Evolutionary conservation across 2,797 vertebrate genomes (phyloP).

Genomic region (Knipowitschia caucasica): DNA sequence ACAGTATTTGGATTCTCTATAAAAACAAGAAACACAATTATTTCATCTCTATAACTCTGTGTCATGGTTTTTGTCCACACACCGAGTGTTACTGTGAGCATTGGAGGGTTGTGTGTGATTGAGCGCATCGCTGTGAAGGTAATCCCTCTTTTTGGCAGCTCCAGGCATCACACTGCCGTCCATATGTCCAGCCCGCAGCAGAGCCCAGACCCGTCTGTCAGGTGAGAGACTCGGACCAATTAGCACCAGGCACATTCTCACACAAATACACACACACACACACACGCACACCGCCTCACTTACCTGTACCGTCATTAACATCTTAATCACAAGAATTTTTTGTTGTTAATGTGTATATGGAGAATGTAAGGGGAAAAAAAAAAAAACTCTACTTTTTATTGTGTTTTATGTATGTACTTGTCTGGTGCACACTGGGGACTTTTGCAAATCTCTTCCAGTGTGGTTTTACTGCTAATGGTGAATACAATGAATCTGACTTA

Average conservation of each 20-base stretch:
- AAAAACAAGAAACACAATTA: too few species aligned
- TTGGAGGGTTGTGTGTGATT: slow-evolving; percentile 44
- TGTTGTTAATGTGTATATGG: too few species aligned
- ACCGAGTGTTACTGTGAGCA: not conserved
- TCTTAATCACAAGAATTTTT: not conserved
- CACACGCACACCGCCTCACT: slow-evolving; percentile 19
- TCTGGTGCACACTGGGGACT: too few species aligned
- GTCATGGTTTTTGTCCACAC: not conserved
- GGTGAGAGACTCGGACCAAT: slow-evolving; percentile 66
- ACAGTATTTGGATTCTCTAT: too few species aligned
- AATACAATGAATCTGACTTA: too few species aligned
- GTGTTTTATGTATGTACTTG: too few species aligned
- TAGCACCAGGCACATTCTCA: slow-evolving; percentile 58
- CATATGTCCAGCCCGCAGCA: slow-evolving; percentile 60
- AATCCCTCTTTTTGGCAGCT: slow-evolving; percentile 65
- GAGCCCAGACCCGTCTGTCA: slow-evolving; percentile 54
- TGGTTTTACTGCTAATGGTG: too few species aligned
- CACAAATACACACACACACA: too few species aligned
- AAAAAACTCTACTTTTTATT: too few species aligned
- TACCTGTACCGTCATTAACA: slow-evolving; percentile 11
- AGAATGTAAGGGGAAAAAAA: too few species aligned
- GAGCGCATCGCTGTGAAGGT: slow-evolving; percentile 50
- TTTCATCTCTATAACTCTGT: too few species aligned
- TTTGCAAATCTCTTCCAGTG: too few species aligned
- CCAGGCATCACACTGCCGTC: slow-evolving; percentile 44